Evolutionary conservation across 2,113 vertebrate species (phyloP).

Genomic region (Xyliphius kryptos): DNA sequence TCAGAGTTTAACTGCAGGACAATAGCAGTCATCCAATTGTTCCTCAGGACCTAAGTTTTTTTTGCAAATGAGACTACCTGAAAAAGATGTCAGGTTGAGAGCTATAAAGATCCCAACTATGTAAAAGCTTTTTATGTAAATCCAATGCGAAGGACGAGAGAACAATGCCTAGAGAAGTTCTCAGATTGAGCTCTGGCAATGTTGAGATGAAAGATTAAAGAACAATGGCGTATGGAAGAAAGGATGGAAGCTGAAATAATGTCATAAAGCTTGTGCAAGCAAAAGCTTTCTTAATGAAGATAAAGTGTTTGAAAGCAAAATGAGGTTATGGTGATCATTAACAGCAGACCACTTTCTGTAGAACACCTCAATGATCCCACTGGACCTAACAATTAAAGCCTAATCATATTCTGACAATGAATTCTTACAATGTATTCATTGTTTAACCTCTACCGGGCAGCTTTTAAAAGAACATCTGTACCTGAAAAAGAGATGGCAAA

Average conservation of each 20-base stretch:
- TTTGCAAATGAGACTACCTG: constrained; percentile 11
- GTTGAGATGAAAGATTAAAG: too few species aligned
- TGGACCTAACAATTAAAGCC: neutral
- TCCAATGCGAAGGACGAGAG: constrained; percentile 5
- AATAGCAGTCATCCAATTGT: constrained; percentile 23
- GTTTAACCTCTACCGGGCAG: neutral
- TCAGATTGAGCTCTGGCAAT: too few species aligned
- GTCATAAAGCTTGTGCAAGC: too few species aligned
- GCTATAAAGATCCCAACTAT: constrained; percentile 18
- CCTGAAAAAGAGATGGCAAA: neutral
- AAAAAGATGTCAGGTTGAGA: constrained; percentile 17
- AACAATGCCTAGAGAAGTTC: too few species aligned
- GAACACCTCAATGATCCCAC: constrained; percentile 10
- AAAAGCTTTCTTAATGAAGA: too few species aligned
- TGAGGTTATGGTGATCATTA: neutral
- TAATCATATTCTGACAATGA: constrained; percentile 2
- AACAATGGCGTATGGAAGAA: too few species aligned
- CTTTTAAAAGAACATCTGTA: constrained; percentile 1
- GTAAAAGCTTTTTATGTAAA: neutral
- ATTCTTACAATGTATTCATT: neutral
- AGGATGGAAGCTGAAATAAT: too few species aligned
- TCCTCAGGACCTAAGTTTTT: constrained; percentile 15
- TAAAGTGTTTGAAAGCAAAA: neutral
- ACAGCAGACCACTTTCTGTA: constrained; percentile 14
- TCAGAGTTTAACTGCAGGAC: constrained; percentile 18